Conservation (phyloP, 2,797 vertebrate species). For the Smutsia temminckii region DNA sequence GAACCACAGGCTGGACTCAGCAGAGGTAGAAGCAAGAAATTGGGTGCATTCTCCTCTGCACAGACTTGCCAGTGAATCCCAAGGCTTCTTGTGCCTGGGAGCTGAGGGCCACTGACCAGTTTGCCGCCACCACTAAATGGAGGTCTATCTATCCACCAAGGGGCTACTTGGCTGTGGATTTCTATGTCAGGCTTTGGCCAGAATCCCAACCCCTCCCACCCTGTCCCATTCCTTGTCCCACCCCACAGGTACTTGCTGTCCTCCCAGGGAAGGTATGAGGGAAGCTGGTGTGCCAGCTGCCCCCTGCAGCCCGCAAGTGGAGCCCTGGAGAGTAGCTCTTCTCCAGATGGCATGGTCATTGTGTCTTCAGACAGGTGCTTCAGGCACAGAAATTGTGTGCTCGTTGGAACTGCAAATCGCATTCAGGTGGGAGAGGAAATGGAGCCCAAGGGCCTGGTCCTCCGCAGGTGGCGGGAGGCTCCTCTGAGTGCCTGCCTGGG, state of each 20-base stretch:
- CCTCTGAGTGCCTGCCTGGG: not conserved
- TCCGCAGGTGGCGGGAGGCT: rapidly evolving
- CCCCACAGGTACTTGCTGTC: rapidly evolving
- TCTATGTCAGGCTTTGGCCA: not conserved
- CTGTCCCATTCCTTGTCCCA: not conserved
- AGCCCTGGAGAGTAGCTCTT: not conserved
- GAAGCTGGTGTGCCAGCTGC: rapidly evolving
- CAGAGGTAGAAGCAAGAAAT: not conserved
- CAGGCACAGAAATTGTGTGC: not conserved
- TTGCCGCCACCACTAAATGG: not conserved
- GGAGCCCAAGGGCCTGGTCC: not conserved
- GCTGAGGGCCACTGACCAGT: not conserved
- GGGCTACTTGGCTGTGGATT: not conserved
- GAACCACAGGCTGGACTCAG: not conserved
- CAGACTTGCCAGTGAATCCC: not conserved
- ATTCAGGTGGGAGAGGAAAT: not conserved
- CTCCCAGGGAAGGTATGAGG: not conserved
- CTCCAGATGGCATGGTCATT: not conserved
- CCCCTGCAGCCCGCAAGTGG: not conserved
- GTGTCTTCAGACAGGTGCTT: slow-evolving; percentile 10
- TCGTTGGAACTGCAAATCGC: not conserved
- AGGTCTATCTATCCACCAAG: not conserved
- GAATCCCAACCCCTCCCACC: not conserved
- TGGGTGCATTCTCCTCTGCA: not conserved
- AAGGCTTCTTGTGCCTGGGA: not conserved